Evolutionary conservation across 2,113 vertebrate genomes (phyloP).

Genomic region (Rhineura floridana): DNA sequence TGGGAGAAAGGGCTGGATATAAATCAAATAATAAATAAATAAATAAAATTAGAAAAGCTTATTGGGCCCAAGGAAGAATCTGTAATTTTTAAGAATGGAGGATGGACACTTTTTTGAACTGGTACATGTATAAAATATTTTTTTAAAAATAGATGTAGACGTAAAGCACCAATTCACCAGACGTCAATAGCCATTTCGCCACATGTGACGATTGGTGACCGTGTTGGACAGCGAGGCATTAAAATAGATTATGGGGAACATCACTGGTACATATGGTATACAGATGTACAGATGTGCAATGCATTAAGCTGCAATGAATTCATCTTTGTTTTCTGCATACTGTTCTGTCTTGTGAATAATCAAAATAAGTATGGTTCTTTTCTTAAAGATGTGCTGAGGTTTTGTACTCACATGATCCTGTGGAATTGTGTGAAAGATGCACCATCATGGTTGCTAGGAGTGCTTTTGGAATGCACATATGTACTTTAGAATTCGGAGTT

Average conservation of each 20-base stretch:
- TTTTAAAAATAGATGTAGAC: too few species aligned
- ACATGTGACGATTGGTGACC: too few species aligned
- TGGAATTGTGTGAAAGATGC: background rate
- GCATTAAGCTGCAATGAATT: background rate
- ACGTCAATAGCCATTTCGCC: too few species aligned
- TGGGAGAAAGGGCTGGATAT: too few species aligned
- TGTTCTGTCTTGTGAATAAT: background rate
- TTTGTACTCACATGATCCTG: background rate
- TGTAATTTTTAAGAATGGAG: too few species aligned
- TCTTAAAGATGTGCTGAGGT: conserved; percentile 6
- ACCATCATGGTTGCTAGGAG: background rate
- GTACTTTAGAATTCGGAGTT: background rate
- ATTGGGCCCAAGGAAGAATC: too few species aligned
- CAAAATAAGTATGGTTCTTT: background rate
- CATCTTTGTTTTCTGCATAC: background rate
- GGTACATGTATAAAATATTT: too few species aligned
- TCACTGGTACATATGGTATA: background rate
- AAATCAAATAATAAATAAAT: too few species aligned
- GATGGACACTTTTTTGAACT: too few species aligned
- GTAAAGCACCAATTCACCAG: too few species aligned
- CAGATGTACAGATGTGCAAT: background rate
- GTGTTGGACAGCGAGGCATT: too few species aligned
- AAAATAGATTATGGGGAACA: background rate
- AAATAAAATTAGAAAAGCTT: too few species aligned
- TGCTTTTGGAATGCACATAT: background rate